These are phyloP conservation scores for Geopemphigus sp. DNA, from an alignment of 1,140 invertebrate genomes.

Conservation along the genomic window DNA sequence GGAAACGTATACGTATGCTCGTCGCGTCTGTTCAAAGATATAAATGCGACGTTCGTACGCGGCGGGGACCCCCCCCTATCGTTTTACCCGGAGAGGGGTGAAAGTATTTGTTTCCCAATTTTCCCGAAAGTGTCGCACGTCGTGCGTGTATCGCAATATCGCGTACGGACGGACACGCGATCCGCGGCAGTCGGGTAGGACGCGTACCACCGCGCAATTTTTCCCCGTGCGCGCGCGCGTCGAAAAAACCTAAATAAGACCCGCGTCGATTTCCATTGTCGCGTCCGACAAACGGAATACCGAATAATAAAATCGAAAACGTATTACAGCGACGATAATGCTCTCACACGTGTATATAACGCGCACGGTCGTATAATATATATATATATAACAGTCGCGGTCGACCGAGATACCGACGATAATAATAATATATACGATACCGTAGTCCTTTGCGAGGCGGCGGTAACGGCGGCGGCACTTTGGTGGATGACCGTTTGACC, in stretches of 20 bases:
- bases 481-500: conserved; percentile 47
- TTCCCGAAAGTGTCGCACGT: too few relatives aligned
- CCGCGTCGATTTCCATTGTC: neutral
- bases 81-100: too few relatives aligned
- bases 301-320: conserved; percentile 23
- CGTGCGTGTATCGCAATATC: too few relatives aligned
- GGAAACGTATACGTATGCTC: too few relatives aligned
- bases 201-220: neutral
- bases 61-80: too few relatives aligned
- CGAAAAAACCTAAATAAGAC: conserved; percentile 24
- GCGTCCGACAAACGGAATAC: neutral
- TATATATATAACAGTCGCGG: conserved; percentile 20
- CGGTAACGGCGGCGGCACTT: conserved; percentile 25
- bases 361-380: neutral
- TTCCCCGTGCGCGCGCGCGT: too few relatives aligned
- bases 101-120: too few relatives aligned
- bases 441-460: conserved; percentile 17
- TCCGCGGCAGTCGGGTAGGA: too few relatives aligned
- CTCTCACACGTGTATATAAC: too few relatives aligned
- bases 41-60: too few relatives aligned
- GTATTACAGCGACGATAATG: neutral
- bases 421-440: neutral
- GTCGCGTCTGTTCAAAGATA: too few relatives aligned
- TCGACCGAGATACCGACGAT: conserved; percentile 15
- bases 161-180: too few relatives aligned